Conservation (phyloP, 2,113 vertebrate genomes). For the Anolis sagrei region DNA sequence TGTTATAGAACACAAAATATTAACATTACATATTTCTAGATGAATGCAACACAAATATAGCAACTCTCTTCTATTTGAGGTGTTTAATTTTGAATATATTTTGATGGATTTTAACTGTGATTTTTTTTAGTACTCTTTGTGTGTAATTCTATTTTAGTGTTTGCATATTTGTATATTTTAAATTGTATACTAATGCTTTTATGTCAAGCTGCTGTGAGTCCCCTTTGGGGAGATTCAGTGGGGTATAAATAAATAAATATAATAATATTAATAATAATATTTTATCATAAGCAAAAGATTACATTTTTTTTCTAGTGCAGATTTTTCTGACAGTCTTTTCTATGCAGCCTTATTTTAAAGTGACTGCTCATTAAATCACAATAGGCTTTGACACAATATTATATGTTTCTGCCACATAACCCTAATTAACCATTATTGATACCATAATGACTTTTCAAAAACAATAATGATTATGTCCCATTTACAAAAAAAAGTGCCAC, state of each 20-base stretch:
- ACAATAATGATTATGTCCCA: slow-evolving; percentile 17
- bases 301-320: rapidly evolving
- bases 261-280: no score
- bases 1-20: not conserved
- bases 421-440: slow-evolving; percentile 44
- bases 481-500: slow-evolving; percentile 10
- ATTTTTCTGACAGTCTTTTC: not conserved
- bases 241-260: no score
- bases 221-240: no score
- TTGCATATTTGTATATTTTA: no score
- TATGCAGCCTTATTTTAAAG: slow-evolving; percentile 12
- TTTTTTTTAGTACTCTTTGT: no score
- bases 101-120: no score
- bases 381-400: not conserved
- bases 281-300: not conserved
- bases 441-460: slow-evolving; percentile 31
- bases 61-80: no score
- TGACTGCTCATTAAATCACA: slow-evolving; percentile 42
- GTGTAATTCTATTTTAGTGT: no score
- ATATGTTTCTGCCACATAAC: slow-evolving; percentile 27
- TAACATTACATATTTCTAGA: not conserved
- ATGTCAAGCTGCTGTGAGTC: no score
- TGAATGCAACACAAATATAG: not conserved
- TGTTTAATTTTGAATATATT: no score
- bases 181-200: no score